Base-by-base conservation (phyloP, 2,797 vertebrate genomes). In the Xerus rutilus region DNA sequence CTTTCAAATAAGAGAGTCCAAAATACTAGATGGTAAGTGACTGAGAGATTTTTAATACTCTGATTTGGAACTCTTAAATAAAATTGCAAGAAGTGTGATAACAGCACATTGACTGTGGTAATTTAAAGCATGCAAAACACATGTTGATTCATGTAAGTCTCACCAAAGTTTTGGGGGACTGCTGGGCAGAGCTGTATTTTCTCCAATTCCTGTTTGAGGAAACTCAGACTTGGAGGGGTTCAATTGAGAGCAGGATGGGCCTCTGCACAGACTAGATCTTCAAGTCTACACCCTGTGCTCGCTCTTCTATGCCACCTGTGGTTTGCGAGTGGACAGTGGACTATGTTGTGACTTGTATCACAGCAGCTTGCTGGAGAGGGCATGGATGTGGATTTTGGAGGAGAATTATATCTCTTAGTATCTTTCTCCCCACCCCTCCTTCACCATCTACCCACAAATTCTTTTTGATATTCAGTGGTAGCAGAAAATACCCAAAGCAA, bases 61-160 rank as follows among this genome's bases (percentile, higher is more conserved):
- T 17, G 18, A 76, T 76, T 88, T 89, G 59, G 52, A 91, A 96
- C 76, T 86, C 54, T 32, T 94, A 91, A 86, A 72, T 21, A 32
- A 57, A 92, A 67, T 4, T 3, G 6, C 14, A 73, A 69, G 81
- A 92, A 74, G 5, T 1, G n/a, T 70, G 3, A 18, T 28, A 62
- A 74, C 7, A 54, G 32, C 64, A 35, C 18, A 25, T 9, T 30
- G 39, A 28, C 47, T 77, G 96, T 84, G 88, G 28, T 18, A 52
- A 32, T 77, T 77, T 72, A n/a, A 12, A 86, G 10, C 49, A 39
- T 14, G 32, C 11, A 70, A 18, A 92, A 86, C 93, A 43, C 43
- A 49, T 17, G 12, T 39, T 39, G 81, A 79, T 25, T 81, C 30
- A 84, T 70, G 35, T 59, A 49, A 57, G 21, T 81, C 77, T 89